Evolutionary conservation across 2,113 vertebrate species (phyloP).

Genomic region (Thymallus thymallus): DNA sequence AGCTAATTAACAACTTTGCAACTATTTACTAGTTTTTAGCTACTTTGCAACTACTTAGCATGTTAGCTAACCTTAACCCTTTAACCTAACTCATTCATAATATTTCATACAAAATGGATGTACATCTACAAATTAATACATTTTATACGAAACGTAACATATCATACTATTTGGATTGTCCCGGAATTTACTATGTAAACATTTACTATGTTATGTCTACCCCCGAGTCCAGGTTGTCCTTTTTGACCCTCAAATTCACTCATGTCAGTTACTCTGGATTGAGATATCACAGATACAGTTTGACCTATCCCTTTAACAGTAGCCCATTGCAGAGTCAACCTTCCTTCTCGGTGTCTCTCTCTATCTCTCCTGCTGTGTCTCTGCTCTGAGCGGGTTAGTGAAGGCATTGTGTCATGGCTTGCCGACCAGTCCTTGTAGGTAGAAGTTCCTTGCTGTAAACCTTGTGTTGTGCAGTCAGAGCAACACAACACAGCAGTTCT

Average conservation of each 20-base stretch:
- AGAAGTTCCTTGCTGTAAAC: background rate
- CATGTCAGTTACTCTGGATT: background rate
- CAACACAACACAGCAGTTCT: background rate
- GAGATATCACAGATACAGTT: background rate
- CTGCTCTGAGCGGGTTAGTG: background rate
- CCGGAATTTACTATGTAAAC: no score
- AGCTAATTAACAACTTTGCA: no score
- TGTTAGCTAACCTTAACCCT: no score
- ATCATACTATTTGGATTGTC: no score
- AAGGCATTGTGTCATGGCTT: slow-evolving; percentile 4
- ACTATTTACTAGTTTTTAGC: no score
- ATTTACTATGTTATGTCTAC: no score
- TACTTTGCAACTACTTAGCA: no score
- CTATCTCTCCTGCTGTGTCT: background rate
- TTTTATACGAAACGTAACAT: no score
- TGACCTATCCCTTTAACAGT: background rate
- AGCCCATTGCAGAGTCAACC: background rate
- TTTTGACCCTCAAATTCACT: background rate
- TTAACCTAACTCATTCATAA: no score
- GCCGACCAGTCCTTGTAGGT: background rate
- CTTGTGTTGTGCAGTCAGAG: background rate
- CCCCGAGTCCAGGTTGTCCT: no score
- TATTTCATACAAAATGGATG: no score
- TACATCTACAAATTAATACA: no score
- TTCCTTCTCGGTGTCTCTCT: background rate